Evolutionary conservation across 2,888 invertebrate species (phyloP), one percentile per base, ranked within the genome.

Genomic region (Rhodophaea formosa): DNA sequence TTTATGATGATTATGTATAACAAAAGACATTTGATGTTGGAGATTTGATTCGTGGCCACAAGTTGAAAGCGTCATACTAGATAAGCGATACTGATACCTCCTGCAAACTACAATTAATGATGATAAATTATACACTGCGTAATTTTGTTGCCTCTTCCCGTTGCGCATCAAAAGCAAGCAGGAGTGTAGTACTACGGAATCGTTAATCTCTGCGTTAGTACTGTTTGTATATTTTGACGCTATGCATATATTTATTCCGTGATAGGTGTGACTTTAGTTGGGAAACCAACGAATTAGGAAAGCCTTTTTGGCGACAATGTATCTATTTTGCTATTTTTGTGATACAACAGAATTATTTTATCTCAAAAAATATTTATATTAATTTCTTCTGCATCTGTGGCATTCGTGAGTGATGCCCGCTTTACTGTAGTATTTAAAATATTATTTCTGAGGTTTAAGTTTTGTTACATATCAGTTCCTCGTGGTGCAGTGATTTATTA

Each of bases 391-490:
- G 17, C 1, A 10, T 12, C 17, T 45, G 1, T 23, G 23, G 12
- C 46, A 23, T 46, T n/a, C 0, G 23, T 46, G 23, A 23, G 23
- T 12, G 23, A 23, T 29, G 17, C n/a, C 23, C n/a, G 5, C 15
- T 51, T 51, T 17, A 10, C 32, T 49, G 14, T 49, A 14, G 35
- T 51, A 16, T 51, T 51, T 35, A 15, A 39, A 35, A 35, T 51
- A 35, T 35, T 14, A 17, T 51, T 32, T 17, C 7, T 51, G 35
- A 43, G 43, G 15, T 57, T 62, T 59, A 60, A 58, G 61, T 61
- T 63, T 51, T 47, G 57, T 52, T 63, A 63, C 63, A 61, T 60
- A 61, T 61, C 63, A 61, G 35, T 56, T 44, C 51, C 53, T 44
- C 58, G 16, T 56, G 49, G 56, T 46, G 58, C 53, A 49, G 44